Base-by-base conservation (phyloP, 1,140 invertebrate genomes). In the Ceratosolen solmsi region DNA sequence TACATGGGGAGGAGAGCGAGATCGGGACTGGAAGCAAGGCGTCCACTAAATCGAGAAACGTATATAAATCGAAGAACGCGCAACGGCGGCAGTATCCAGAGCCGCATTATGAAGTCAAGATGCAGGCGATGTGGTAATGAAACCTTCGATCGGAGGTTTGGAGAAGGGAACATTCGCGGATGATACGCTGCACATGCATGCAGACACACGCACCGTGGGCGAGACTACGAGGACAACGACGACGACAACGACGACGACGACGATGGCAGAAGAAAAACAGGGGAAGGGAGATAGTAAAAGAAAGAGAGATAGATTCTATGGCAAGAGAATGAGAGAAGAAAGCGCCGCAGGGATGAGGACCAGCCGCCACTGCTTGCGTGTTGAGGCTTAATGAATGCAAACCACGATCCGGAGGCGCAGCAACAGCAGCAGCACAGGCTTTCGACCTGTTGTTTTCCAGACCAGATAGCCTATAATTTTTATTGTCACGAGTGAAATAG, bases 401-500 rank as follows among this genome's bases (percentile, higher is more conserved):
- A 91, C 91, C 92, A 92, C 92, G 92, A 93, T 93, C 92, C 91
- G 87, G 89, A 89, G 65, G 68, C 65, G 41, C 46, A 27, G 72
- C 63, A 78, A 65, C 82, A 65, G 20, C 63, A 49, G 76, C 76
- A 68, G 71, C 71, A 70, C 74, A 17, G 36, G n/a, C 41, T 63
- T 87, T 90, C 91, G 92, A 92, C 92, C 92, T 92, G 93, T 93
- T 93, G 93, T 93, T 93, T 93, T 93, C 93, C 92, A 93, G 91
- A 92, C 90, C 92, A 93, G 92, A 92, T 92, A 93, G 92, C 91
- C 92, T 93, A 93, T 93, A 93, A 93, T 93, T 93, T 93, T 93
- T 93, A 93, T 93, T 93, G 93, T 93, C 92, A 93, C 92, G 92
- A 90, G 90, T 91, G 91, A 91, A 92, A 92, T 92, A 92, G 91